Evolutionary conservation across 2,888 invertebrate species (phyloP).

Genomic region (Rotaria socialis): DNA sequence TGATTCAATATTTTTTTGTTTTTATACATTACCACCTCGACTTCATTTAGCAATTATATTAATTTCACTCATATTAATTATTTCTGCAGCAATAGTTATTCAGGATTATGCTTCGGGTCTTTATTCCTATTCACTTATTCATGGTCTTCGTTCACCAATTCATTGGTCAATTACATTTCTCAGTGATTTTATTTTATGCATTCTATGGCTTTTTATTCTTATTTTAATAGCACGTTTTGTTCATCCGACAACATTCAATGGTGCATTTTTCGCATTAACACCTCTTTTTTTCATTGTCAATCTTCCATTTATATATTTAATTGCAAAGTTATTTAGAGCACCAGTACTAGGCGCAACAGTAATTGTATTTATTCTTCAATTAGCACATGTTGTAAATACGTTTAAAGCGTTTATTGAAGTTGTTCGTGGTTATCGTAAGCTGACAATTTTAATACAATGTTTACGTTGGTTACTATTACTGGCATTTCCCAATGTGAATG

Average conservation of each 20-base stretch:
- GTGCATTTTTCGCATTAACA: neutral
- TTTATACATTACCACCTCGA: neutral
- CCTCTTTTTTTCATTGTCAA: neutral
- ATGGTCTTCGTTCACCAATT: neutral
- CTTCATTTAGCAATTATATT: neutral
- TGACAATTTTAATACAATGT: neutral
- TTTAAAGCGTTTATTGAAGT: neutral
- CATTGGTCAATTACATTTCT: neutral
- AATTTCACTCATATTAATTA: neutral
- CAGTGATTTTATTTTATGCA: neutral
- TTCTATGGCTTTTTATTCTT: neutral
- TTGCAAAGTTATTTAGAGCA: neutral
- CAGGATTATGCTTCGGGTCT: slow-evolving; percentile 15
- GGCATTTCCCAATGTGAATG: slow-evolving; percentile 18
- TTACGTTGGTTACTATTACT: neutral
- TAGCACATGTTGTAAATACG: neutral
- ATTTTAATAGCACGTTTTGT: neutral
- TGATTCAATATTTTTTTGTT: neutral
- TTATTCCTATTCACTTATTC: neutral
- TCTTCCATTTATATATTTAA: neutral
- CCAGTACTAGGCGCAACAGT: neutral
- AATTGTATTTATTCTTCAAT: neutral
- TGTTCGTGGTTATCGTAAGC: neutral
- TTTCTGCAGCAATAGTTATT: neutral
- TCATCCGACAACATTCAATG: neutral